Percentiles rank a stretch among this genome's conserved stretches.
Conservation (phyloP, 1,140 invertebrate species). For the Phymastichus coffea region DNA sequence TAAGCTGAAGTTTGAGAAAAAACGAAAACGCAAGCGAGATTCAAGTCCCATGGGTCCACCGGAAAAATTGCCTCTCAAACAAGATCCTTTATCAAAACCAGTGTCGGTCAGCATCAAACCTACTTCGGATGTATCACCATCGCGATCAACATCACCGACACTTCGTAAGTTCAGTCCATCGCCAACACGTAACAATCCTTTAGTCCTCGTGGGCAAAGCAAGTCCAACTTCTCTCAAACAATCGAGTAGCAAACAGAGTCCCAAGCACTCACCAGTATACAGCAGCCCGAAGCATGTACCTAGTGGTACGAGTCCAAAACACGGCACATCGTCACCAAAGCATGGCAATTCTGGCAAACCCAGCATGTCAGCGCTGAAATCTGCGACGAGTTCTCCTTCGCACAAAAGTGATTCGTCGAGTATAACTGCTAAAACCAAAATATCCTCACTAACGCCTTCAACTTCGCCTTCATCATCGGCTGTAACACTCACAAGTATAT, state of each 20-base stretch:
- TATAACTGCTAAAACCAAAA: constrained; percentile 44
- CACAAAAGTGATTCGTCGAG: constrained; percentile 34
- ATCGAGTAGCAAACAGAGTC: constrained; percentile 59
- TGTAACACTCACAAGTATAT: constrained; percentile 36
- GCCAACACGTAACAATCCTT: constrained; percentile 64
- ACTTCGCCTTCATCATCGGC: constrained; percentile 51
- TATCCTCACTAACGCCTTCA: constrained; percentile 38
- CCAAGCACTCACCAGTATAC: constrained; percentile 75
- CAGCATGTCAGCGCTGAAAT: constrained; percentile 84
- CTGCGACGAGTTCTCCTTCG: constrained; percentile 67
- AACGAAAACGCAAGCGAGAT: constrained; percentile 74
- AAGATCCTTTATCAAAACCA: constrained; percentile 70
- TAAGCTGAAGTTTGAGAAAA: constrained; percentile 72
- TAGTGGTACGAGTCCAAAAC: constrained; percentile 65
- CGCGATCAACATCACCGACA: constrained; percentile 64
- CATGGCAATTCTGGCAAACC: constrained; percentile 81
- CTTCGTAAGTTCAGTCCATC: constrained; percentile 72
- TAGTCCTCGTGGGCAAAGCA: constrained; percentile 60
- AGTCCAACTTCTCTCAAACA: constrained; percentile 64
- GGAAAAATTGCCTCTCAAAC: constrained; percentile 72
- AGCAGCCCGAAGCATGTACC: constrained; percentile 72
- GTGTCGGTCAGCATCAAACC: constrained; percentile 74
- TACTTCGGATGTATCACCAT: constrained; percentile 51
- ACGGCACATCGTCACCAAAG: constrained; percentile 73
- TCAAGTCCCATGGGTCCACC: constrained; percentile 81